Percentiles rank a stretch among this genome's conserved stretches.
phyloP scores from a whole-genome alignment of 1,140 invertebrate genomes.

The Nasonia giraulti region DNA sequence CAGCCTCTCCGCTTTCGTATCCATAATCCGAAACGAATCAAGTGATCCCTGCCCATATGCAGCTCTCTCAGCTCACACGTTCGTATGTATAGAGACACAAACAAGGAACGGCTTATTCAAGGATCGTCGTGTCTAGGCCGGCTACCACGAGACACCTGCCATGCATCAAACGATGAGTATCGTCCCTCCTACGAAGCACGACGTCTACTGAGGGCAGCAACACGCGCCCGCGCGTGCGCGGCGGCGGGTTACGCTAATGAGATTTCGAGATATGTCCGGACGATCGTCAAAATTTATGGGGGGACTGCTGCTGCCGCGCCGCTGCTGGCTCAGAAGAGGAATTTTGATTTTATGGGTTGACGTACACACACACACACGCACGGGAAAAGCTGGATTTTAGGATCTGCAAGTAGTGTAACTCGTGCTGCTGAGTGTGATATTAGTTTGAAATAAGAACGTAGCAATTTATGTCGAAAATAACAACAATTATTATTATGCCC shows the following conservation, averaged over 20 bases:
- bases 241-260: neutral
- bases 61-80: neutral
- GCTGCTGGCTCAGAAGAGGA: neutral
- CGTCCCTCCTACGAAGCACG: neutral
- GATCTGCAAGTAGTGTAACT: no score
- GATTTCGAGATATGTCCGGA: conserved; percentile 7
- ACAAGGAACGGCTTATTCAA: conserved; percentile 24
- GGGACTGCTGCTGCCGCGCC: no score
- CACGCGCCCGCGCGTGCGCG: neutral
- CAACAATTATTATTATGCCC: no score
- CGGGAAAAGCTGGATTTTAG: neutral
- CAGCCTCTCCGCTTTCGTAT: no score
- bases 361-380: neutral
- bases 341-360: neutral
- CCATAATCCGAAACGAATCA: conserved; percentile 19
- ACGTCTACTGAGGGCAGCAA: neutral
- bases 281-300: conserved; percentile 9
- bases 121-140: conserved; percentile 11
- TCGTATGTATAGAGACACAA: neutral
- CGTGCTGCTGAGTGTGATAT: no score
- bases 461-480: no score
- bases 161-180: conserved; percentile 25
- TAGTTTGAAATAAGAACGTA: no score
- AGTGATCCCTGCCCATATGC: neutral
- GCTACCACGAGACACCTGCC: conserved; percentile 24